A percentile compares a stretch with the other conserved stretches of the same genome.
phyloP scores from a whole-genome alignment of 2,888 invertebrate species.

The Germaria angustata region DNA sequence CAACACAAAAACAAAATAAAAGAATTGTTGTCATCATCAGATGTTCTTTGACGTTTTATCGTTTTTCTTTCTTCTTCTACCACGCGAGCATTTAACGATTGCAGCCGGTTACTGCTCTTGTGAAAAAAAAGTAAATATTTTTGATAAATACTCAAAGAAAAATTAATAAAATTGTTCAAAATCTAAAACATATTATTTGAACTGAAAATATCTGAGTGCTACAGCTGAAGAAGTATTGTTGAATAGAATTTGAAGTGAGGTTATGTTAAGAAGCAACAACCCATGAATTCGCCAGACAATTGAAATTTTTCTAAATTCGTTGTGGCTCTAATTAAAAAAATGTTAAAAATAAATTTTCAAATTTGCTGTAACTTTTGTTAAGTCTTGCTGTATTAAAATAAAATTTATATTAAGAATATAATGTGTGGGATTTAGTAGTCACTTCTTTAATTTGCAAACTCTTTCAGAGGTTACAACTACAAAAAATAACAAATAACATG shows the following conservation, averaged over 20 bases:
- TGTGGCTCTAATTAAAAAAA: too few species aligned
- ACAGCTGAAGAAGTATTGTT: too few species aligned
- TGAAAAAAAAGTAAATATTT: slow-evolving; percentile 54
- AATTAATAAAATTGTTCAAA: slow-evolving; percentile 4
- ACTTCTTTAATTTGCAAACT: slow-evolving; percentile 42
- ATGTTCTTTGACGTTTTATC: slow-evolving; percentile 64
- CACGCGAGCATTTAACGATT: slow-evolving; percentile 56
- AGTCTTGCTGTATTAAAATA: slow-evolving; percentile 9
- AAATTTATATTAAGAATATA: slow-evolving; percentile 25
- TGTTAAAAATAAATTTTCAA: background rate
- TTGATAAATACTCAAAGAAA: background rate
- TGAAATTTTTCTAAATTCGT: too few species aligned
- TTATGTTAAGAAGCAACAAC: slow-evolving; percentile 42
- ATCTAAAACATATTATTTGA: too few species aligned
- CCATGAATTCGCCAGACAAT: slow-evolving; percentile 6
- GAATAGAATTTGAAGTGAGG: slow-evolving; percentile 57
- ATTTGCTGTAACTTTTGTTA: slow-evolving; percentile 10
- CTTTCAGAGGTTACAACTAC: slow-evolving; percentile 16
- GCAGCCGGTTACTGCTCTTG: slow-evolving; percentile 41
- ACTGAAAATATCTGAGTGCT: too few species aligned
- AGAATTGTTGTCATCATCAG: slow-evolving; percentile 27
- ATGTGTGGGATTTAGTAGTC: background rate
- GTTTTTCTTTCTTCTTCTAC: slow-evolving; percentile 35
- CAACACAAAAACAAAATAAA: background rate
- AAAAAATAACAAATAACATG: slow-evolving; percentile 69